phyloP scores from a whole-genome alignment of 2,888 invertebrate genomes.

The Charanyca ferruginea region DNA sequence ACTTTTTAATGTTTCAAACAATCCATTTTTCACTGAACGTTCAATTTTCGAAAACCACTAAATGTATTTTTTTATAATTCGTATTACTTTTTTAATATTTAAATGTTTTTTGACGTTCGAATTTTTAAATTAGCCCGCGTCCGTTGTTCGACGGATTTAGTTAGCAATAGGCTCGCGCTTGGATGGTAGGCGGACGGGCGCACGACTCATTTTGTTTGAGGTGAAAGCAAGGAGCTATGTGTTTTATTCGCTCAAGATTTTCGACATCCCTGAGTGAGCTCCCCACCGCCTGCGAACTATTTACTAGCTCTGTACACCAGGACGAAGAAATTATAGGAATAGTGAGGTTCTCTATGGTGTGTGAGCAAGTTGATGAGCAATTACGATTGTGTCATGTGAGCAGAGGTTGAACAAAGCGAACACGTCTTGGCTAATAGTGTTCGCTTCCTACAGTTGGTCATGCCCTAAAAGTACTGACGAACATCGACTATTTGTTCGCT shows the following conservation, averaged over 20 bases:
- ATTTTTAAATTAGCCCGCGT: slow-evolving; percentile 77
- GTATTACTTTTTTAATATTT: slow-evolving; percentile 26
- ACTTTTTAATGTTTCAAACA: slow-evolving; percentile 55
- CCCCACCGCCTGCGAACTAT: slow-evolving; percentile 78
- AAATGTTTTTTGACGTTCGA: slow-evolving; percentile 60
- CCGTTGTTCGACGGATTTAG: slow-evolving; percentile 79
- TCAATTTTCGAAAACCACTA: slow-evolving; percentile 53
- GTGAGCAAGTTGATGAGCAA: slow-evolving; percentile 57
- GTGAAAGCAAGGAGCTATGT: slow-evolving; percentile 88
- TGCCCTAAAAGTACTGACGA: slow-evolving; percentile 60
- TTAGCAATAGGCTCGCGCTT: slow-evolving; percentile 75
- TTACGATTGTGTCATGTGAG: slow-evolving; percentile 66
- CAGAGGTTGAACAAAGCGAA: slow-evolving; percentile 62
- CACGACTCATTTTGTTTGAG: slow-evolving; percentile 86
- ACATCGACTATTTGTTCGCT: slow-evolving; percentile 34
- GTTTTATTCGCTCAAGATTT: slow-evolving; percentile 87
- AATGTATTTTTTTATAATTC: slow-evolving; percentile 46
- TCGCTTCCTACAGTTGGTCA: slow-evolving; percentile 58
- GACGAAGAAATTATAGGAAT: slow-evolving; percentile 58
- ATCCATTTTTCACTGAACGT: slow-evolving; percentile 65
- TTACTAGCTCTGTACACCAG: slow-evolving; percentile 69
- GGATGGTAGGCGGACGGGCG: slow-evolving; percentile 76
- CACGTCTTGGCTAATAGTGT: slow-evolving; percentile 59
- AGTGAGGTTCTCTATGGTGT: slow-evolving; percentile 56
- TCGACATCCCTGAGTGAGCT: slow-evolving; percentile 85